phyloP scores from a whole-genome alignment of 2,888 invertebrate species.

The Alitta virens region DNA sequence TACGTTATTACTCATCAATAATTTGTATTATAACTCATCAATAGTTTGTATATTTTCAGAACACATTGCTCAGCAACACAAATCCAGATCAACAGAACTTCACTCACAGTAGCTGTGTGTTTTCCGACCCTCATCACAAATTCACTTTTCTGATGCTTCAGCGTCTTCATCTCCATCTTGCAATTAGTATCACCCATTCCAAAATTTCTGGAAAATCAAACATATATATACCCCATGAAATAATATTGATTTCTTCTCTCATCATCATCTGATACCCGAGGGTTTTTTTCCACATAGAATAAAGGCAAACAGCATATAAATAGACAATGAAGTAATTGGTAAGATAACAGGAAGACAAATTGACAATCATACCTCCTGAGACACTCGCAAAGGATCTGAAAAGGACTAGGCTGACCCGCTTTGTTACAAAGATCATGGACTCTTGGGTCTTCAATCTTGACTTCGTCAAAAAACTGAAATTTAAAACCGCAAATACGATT shows the following conservation, averaged over 20 bases:
- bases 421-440: conserved; percentile 94
- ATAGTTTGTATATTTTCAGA: too few species aligned
- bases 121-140: conserved; percentile 93
- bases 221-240: too few species aligned
- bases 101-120: conserved; percentile 69
- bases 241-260: too few species aligned
- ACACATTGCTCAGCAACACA: too few species aligned
- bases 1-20: too few species aligned
- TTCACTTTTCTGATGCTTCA: conserved; percentile 77
- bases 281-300: too few species aligned
- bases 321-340: too few species aligned
- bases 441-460: conserved; percentile 89
- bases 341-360: too few species aligned
- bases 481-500: not conserved
- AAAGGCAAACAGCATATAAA: too few species aligned
- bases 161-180: conserved; percentile 79
- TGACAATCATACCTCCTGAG: conserved; percentile 65
- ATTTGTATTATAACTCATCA: too few species aligned
- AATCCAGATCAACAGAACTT: too few species aligned
- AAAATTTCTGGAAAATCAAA: conserved; percentile 68
- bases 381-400: conserved; percentile 87
- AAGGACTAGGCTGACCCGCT: conserved; percentile 92
- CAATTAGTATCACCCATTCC: conserved; percentile 87
- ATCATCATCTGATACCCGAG: too few species aligned
- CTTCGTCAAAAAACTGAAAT: conserved; percentile 69